Base-by-base conservation (phyloP, 1,140 invertebrate genomes). In the Heliconius himera region DNA sequence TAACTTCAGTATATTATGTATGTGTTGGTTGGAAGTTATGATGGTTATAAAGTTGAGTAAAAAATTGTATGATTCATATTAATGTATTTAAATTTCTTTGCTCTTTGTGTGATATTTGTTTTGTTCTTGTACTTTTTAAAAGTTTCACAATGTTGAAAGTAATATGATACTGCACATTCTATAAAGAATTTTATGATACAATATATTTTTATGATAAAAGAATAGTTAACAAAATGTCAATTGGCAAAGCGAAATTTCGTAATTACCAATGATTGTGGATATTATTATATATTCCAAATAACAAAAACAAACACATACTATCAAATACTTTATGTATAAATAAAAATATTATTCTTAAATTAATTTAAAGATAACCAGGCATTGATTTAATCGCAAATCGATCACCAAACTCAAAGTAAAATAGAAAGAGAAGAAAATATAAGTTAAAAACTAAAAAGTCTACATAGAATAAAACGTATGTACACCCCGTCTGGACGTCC, bases 401-500 rank as follows among this genome's bases (percentile, higher is more conserved):
- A 75, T 60, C 60, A 56, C 38, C n/a, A 49, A 76, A n/a, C 66
- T 70, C n/a, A 22, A 76, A 78, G 74, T 73, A 76, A 75, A 77
- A 77, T 77, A 73, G 72, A 83, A 78, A 81, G 70, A 66, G 11
- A 66, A 66, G 26, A 16, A 66, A 66, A 66, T 66, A 29, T 66
- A 66, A 66, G 11, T 66, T 29, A 29, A 66, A 60, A 51, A 66
- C 9, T 76, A 79, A 76, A 80, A 79, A 79, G 77, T 33, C 74
- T 70, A 54, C 70, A 60, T 70, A 60, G 51, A 36, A 33, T 70
- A 49, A 36, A 13, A 72, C 73, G 77, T 74, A 76, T 88, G 89
- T 78, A 72, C 84, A 84, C 87, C 82, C 76, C 77, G 78, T 80
- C 79, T 81, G 84, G 81, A 84, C 81, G 81, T 87, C 80, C 84